Percentiles rank a stretch among this genome's conserved stretches.
These are phyloP conservation scores for Oasisia sp. DNA, from an alignment of 2,888 invertebrate genomes.

Conservation along the genomic window DNA sequence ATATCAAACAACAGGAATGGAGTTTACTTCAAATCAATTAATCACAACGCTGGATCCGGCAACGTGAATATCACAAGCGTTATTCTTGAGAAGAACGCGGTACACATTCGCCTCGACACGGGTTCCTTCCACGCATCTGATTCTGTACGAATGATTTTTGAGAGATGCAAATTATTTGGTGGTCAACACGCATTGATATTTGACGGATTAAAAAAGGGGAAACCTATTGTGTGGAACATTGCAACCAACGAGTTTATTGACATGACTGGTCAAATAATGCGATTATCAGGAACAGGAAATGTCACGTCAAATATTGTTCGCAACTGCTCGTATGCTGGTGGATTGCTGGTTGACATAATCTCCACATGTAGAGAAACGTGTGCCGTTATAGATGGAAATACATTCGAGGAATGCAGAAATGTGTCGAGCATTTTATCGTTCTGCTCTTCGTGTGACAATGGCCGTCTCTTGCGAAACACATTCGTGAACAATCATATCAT, in stretches of 20 bases:
- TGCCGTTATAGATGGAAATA: background rate
- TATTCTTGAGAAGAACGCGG: background rate
- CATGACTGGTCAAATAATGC: conserved; percentile 3
- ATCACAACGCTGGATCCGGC: background rate
- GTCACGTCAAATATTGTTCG: background rate
- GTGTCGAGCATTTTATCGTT: background rate
- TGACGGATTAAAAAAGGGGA: background rate
- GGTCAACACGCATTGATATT: background rate
- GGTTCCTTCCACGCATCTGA: background rate
- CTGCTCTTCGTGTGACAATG: background rate
- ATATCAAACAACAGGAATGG: background rate
- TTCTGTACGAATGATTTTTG: background rate
- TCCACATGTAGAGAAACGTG: background rate
- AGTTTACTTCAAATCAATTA: background rate
- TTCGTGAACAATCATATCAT: background rate
- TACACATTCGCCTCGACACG: background rate
- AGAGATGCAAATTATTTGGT: background rate
- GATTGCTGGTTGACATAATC: background rate
- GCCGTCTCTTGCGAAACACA: background rate
- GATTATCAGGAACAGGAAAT: background rate
- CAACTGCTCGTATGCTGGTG: background rate
- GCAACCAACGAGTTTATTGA: background rate
- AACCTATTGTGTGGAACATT: conserved; percentile 1
- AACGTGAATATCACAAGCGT: background rate
- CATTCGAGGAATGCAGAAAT: background rate